A percentile compares a stretch with the other conserved stretches of the same genome.
These are phyloP conservation scores for Eilema griseolum DNA, from an alignment of 2,888 invertebrate genomes.

Conservation along the genomic window DNA sequence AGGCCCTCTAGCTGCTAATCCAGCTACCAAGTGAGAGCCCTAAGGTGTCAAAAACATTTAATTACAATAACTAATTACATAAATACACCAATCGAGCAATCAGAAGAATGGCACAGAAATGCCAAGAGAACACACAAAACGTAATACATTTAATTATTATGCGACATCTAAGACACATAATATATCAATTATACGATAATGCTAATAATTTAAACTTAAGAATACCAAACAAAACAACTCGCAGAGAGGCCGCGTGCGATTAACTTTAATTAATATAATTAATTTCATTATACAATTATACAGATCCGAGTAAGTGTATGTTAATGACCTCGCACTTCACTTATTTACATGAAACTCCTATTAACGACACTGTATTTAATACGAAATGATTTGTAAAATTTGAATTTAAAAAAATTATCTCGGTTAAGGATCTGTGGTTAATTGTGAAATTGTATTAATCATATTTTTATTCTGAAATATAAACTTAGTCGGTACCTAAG, in stretches of 20 bases:
- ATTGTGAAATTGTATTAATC: too few relatives aligned
- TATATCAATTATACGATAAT: neutral
- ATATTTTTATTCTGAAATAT: too few relatives aligned
- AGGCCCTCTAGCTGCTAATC: too few relatives aligned
- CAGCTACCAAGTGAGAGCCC: too few relatives aligned
- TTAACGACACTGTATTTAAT: conserved; percentile 26
- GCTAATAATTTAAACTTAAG: neutral
- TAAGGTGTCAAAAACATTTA: too few relatives aligned
- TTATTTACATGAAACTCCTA: conserved; percentile 38
- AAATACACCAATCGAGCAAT: too few relatives aligned
- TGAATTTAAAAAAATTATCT: neutral
- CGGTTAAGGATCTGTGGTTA: neutral
- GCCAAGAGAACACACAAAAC: too few relatives aligned
- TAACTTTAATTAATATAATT: conserved; percentile 48
- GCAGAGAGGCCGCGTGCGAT: conserved; percentile 29
- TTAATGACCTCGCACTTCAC: conserved; percentile 22
- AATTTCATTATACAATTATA: conserved; percentile 38
- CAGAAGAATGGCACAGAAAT: too few relatives aligned
- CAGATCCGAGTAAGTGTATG: conserved; percentile 29
- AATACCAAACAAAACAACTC: conserved; percentile 36
- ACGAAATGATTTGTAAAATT: conserved; percentile 11
- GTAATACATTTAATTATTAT: too few relatives aligned
- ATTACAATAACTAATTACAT: too few relatives aligned
- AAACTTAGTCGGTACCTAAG: neutral
- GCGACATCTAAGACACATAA: neutral